Conservation (phyloP, 1,140 invertebrate species). For the Pristionchus pacificus region DNA sequence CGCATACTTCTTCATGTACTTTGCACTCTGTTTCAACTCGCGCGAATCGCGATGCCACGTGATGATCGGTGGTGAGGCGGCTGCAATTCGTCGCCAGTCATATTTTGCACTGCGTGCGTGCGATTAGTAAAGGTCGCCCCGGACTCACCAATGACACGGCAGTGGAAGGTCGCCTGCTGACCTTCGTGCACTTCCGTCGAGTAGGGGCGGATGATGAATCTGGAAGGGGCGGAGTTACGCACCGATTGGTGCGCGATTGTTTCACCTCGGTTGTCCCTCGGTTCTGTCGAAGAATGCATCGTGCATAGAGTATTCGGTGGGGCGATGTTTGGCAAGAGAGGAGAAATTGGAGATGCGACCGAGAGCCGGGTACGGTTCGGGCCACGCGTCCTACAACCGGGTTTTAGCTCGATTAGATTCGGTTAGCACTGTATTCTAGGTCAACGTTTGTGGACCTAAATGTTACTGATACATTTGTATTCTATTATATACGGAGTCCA, state of each 20-base stretch:
- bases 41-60: constrained; percentile 86
- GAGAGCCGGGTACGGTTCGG: constrained; percentile 84
- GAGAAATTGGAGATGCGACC: constrained; percentile 94
- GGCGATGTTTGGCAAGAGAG: constrained; percentile 86
- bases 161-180: constrained; percentile 92
- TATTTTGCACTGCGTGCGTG: no score
- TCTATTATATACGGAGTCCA: no score
- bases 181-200: constrained; percentile 93
- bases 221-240: constrained; percentile 36
- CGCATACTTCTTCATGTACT: constrained; percentile 96
- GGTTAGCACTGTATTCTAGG: no score
- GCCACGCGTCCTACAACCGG: constrained; percentile 74
- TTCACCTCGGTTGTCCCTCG: constrained; percentile 77
- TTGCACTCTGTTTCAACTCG: constrained; percentile 92
- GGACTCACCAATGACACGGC: constrained; percentile 72
- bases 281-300: constrained; percentile 81
- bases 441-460: no score
- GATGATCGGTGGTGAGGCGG: constrained; percentile 83
- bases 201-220: constrained; percentile 92
- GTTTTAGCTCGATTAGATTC: no score
- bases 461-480: no score
- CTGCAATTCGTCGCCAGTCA: no score
- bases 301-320: constrained; percentile 92
- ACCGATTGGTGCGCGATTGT: neutral
- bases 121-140: neutral